Base-by-base conservation (phyloP, 2,113 vertebrate species). In the Pycnonotus jocosus region DNA sequence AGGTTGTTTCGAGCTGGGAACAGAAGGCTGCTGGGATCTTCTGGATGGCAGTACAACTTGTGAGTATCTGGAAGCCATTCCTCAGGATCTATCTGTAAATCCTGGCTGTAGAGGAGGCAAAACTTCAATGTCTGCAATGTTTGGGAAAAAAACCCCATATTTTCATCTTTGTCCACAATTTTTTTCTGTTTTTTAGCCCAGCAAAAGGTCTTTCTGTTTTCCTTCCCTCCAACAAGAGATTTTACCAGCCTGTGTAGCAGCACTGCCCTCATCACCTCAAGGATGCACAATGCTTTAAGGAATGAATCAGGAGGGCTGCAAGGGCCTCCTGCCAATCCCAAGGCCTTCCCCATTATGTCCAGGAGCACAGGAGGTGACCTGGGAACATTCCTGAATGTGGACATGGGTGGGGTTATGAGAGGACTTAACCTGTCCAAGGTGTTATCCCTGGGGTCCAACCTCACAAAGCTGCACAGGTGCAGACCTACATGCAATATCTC, bases 221-320 rank as follows among this genome's bases (percentile, higher is more conserved):
- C 12, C 47, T 61, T 50, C 12, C 47, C 8, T 54, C 21, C 30
- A 48, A 10, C 0, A 0, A 56, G 30, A 16, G 2, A 4, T 84
- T 78, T 45, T 40, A 48, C 13, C 18, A 6, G n/a, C 16, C 20
- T 48, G 24, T 12, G 3, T 20, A 15, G 25, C 47, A 54, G 33
- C 3, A 1, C 11, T 77, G 65, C 27, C 5, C 11, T 33, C 3
- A 3, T 27, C 11, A 62, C 30, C 69, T 38, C 28, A 38, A 18
- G 18, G 57, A 51, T 0, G 2, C 12, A 8, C 0, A 0, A 2
- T 14, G 13, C 1, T 1, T 38, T 57, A 65, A 70, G n/a, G 25
- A 13, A 16, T 0, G 0, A 14, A 28, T 15, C 12, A 12, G 37
- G 44, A 51, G 3, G 0, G 14, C 24, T 33, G 30, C 12, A 33